A percentile compares a stretch with the other conserved stretches of the same genome.
phyloP scores from a whole-genome alignment of 1,140 invertebrate genomes.

The Drosophila arawakana region DNA sequence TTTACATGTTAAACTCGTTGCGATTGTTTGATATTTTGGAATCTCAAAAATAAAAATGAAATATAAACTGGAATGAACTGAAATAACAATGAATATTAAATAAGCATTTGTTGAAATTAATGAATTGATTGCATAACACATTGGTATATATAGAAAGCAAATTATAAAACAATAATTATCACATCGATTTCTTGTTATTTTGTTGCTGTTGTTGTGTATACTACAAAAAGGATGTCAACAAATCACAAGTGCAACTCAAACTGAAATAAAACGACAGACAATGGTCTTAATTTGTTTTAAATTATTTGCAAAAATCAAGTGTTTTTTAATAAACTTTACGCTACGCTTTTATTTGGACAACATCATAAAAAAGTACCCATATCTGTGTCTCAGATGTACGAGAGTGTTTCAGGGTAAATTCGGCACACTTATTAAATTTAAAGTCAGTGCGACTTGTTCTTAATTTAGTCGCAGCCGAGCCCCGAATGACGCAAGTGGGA shows the following conservation, averaged over 20 bases:
- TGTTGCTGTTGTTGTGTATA: neutral
- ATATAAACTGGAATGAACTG: conserved; percentile 37
- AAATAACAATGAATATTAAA: conserved; percentile 21
- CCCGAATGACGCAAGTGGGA: conserved; percentile 34
- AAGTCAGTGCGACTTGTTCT: conserved; percentile 27
- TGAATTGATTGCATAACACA: conserved; percentile 41
- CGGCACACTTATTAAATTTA: conserved; percentile 51
- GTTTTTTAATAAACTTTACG: conserved; percentile 20
- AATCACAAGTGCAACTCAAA: neutral
- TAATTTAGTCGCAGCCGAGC: conserved; percentile 11
- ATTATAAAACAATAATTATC: conserved; percentile 29
- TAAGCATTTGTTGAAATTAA: conserved; percentile 26
- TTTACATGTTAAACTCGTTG: conserved; percentile 48
- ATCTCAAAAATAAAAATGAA: neutral
- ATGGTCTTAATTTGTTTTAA: neutral
- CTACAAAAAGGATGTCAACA: conserved; percentile 20
- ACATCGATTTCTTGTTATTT: conserved; percentile 13
- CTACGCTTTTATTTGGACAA: neutral
- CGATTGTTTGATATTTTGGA: conserved; percentile 9
- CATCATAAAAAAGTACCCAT: conserved; percentile 3
- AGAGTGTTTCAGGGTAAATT: conserved; percentile 18
- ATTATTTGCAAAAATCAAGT: conserved; percentile 23
- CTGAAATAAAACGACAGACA: conserved; percentile 5
- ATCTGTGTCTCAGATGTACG: neutral
- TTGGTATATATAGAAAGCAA: neutral